Evolutionary conservation across 1,140 invertebrate genomes (phyloP), one percentile per base, ranked within the genome.

Genomic region (Drosophila nebulosa): DNA sequence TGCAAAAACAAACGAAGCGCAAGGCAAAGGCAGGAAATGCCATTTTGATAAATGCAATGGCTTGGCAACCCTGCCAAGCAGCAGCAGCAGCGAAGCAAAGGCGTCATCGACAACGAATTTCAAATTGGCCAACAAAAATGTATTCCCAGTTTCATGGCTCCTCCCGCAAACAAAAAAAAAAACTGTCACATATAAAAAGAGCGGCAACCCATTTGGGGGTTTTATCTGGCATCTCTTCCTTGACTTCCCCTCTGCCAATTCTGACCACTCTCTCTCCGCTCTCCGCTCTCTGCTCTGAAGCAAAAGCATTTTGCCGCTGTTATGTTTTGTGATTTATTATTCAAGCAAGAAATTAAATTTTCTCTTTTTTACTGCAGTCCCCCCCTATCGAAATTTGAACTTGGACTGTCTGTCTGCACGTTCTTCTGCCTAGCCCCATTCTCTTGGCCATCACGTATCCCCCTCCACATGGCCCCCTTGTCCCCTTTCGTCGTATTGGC

Each of bases 281-380:
- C 27, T 53, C 14, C 53, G 26, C 32, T 64, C 10, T n/a, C n/a
- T n/a, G n/a, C n/a, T n/a, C 14, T 26, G 32, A 26, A 32, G 21
- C 36, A 36, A 24, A 30, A 39, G 16, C 67, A 51, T 39, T 67
- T 55, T 55, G 52, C 52, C 60, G 62, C 78, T 83, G 81, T 86
- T 86, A 81, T 86, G 78, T 86, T 46, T 81, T 90, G 79, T 89
- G 86, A 89, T 89, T 89, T 89, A 89, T 89, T 89, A 89, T 89
- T 86, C 86, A 74, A 74, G 78, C 78, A 81, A 85, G 80, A 89
- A 89, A 89, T 89, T 89, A 89, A 89, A 86, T 90, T 90, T 88
- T 88, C 75, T 74, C 78, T 63, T 72, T 83, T 88, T 81, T 86
- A 75, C 72, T 74, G 75, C 78, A 80, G 62, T 21, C 22, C 7